phyloP scores from a whole-genome alignment of 2,797 vertebrate species.

The Florisuga fusca region DNA sequence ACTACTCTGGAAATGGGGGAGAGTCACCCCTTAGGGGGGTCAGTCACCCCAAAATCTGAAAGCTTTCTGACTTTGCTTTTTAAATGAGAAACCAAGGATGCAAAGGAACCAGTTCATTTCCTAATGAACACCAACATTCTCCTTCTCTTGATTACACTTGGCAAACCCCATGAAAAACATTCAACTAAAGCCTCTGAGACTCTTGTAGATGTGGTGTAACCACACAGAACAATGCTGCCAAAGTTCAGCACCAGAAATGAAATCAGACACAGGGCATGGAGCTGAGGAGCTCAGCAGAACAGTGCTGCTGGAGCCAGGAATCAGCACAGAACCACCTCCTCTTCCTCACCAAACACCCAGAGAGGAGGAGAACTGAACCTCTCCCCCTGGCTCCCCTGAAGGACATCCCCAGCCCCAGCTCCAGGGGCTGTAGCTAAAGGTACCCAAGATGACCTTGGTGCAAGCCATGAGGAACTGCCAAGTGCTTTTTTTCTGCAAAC shows the following conservation, averaged over 20 bases:
- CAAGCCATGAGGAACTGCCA: neutral
- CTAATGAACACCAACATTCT: neutral
- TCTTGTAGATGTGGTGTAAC: conserved; percentile 8
- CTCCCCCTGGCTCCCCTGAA: accelerated
- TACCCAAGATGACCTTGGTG: accelerated
- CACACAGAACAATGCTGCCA: neutral
- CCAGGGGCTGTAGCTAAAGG: neutral
- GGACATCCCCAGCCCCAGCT: too few species aligned
- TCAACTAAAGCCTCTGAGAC: conserved; percentile 14
- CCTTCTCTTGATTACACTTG: neutral
- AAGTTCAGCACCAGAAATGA: neutral
- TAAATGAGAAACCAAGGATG: neutral
- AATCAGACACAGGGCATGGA: neutral
- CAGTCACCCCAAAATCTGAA: neutral
- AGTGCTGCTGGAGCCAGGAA: neutral
- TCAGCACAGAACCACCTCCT: neutral
- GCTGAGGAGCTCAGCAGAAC: neutral
- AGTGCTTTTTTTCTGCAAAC: neutral
- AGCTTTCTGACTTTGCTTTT: neutral
- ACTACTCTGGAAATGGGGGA: neutral
- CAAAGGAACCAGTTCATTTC: neutral
- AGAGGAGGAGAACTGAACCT: neutral
- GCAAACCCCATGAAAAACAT: neutral
- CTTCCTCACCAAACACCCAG: neutral
- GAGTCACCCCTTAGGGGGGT: neutral